phyloP scores from a whole-genome alignment of 2,113 vertebrate species.

The Cynopterus brachyotis region DNA sequence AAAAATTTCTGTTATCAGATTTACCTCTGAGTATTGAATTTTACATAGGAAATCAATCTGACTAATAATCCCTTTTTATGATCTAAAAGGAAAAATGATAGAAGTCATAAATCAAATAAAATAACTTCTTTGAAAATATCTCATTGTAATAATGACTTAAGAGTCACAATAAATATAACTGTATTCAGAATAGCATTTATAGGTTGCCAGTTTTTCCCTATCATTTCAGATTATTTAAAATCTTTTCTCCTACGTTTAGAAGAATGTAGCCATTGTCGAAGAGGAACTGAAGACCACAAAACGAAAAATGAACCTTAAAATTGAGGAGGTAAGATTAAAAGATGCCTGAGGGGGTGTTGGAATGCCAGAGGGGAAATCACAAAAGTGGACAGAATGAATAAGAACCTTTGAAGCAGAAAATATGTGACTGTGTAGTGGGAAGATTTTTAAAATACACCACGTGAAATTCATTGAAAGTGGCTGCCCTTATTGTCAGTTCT shows the following conservation, averaged over 20 bases:
- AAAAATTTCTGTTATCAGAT: background rate
- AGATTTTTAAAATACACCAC: background rate
- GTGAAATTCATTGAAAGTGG: background rate
- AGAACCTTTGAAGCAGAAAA: background rate
- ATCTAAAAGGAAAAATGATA: conserved; percentile 14
- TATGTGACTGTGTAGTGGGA: background rate
- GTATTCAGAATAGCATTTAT: background rate
- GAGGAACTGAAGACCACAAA: conserved; percentile 84
- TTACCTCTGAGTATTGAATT: conserved; percentile 12
- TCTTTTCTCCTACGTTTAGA: conserved; percentile 74
- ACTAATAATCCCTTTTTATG: background rate
- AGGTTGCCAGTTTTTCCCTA: background rate
- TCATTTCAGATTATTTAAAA: conserved; percentile 34
- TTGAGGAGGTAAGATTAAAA: conserved; percentile 83
- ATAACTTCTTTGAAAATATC: background rate
- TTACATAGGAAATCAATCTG: background rate
- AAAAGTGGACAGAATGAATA: background rate
- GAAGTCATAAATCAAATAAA: conserved; percentile 19
- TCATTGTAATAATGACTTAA: conserved; percentile 30
- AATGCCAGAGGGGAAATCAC: background rate
- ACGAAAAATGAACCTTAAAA: conserved; percentile 81
- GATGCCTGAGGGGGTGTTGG: background rate
- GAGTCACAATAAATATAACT: background rate
- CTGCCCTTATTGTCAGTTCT: background rate
- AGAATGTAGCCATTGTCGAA: conserved; percentile 79